These are phyloP conservation scores for Stegophylla sp. DNA, from an alignment of 2,888 invertebrate genomes.

Conservation along the genomic window DNA sequence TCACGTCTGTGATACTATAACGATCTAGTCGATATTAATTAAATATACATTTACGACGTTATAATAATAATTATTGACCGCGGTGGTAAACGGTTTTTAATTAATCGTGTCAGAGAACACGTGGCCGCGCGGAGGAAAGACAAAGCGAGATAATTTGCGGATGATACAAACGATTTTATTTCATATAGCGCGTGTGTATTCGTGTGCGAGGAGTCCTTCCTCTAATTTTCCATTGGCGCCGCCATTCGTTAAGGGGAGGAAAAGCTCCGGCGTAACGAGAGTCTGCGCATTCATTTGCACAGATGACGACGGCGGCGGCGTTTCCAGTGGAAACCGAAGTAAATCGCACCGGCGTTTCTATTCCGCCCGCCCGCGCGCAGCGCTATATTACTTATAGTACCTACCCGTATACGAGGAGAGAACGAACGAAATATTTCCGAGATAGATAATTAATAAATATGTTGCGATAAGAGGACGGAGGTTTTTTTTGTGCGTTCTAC, in stretches of 20 bases:
- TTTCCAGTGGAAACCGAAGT: slow-evolving; percentile 56
- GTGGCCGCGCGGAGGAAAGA: slow-evolving; percentile 1
- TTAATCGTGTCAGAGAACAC: slow-evolving; percentile 1
- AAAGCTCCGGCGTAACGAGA: slow-evolving; percentile 47
- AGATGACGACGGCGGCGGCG: slow-evolving; percentile 14
- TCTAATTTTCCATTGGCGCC: slow-evolving; percentile 55
- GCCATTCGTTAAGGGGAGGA: slow-evolving; percentile 50
- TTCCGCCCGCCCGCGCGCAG: not conserved
- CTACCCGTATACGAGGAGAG: not conserved
- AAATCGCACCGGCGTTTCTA: not conserved
- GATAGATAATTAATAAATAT: not conserved
- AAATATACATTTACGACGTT: not conserved
- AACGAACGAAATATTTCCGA: not conserved
- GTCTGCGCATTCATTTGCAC: slow-evolving; percentile 54
- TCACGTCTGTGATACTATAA: no score
- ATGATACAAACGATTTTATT: slow-evolving; percentile 32
- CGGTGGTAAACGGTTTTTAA: no score
- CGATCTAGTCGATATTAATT: no score
- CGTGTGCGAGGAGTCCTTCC: slow-evolving; percentile 43
- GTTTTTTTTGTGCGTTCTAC: not conserved
- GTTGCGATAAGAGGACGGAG: no score
- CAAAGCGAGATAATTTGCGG: not conserved
- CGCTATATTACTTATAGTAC: no score
- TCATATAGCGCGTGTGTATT: no score
- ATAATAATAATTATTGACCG: no score